Percentiles rank a stretch among this genome's conserved stretches.
Conservation (phyloP, 2,888 invertebrate species). For the Heliconius cydno region DNA sequence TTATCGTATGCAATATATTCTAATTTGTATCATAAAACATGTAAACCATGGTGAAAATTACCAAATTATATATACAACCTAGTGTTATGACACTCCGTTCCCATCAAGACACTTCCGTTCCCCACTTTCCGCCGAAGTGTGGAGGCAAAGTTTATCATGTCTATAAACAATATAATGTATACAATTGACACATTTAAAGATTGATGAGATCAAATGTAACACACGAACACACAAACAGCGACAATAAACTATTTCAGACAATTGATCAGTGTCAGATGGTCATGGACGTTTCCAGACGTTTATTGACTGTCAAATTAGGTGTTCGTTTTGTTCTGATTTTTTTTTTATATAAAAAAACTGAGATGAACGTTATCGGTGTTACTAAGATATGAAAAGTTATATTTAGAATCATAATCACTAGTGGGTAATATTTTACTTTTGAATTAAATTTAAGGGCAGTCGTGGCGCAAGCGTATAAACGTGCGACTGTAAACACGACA, state of each 20-base stretch:
- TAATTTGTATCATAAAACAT: no score
- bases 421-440: no score
- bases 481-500: no score
- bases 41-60: no score
- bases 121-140: no score
- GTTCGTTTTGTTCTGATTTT: neutral
- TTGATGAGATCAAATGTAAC: constrained; percentile 39
- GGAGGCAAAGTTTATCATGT: neutral
- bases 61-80: no score
- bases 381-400: neutral
- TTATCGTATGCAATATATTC: no score
- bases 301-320: constrained; percentile 16
- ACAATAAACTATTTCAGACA: constrained; percentile 37
- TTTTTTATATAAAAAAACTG: neutral
- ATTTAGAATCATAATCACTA: neutral
- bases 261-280: constrained; percentile 36
- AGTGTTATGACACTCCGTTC: no score
- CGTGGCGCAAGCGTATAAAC: no score
- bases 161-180: neutral
- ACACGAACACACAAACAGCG: constrained; percentile 31
- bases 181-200: constrained; percentile 23
- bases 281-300: constrained; percentile 32
- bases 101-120: no score
- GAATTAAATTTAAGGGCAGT: no score
- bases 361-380: neutral